Conservation (phyloP, 2,888 invertebrate species). For the Philonicus albiceps region DNA sequence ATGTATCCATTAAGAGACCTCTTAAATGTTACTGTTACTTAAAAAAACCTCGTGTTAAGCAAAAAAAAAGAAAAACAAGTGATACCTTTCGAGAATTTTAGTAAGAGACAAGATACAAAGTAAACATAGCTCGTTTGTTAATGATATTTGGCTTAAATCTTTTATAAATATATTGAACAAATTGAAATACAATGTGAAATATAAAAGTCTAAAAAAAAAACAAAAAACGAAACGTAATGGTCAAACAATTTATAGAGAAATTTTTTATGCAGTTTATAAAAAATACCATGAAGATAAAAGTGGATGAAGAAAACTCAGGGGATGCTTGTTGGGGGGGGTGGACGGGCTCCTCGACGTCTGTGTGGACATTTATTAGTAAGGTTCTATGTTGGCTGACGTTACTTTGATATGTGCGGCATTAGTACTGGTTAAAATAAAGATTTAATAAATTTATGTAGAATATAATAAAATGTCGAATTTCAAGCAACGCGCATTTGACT, state of each 20-base stretch:
- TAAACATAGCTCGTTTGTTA: constrained; percentile 9
- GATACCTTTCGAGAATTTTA: constrained; percentile 13
- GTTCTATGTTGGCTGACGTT: neutral
- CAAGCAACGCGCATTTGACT: neutral
- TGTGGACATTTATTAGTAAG: neutral
- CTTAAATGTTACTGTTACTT: constrained; percentile 26
- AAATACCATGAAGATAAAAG: neutral
- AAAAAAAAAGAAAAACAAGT: neutral
- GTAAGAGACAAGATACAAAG: neutral
- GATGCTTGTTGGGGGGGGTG: neutral
- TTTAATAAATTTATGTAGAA: constrained; percentile 19
- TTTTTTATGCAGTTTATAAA: constrained; percentile 33
- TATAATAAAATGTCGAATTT: neutral
- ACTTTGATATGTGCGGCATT: neutral
- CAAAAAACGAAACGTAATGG: neutral
- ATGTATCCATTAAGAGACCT: neutral
- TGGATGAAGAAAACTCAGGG: neutral
- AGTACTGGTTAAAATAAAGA: neutral
- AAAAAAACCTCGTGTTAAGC: constrained; percentile 2
- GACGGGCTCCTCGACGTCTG: neutral
- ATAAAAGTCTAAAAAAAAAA: neutral
- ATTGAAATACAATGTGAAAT: neutral
- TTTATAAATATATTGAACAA: constrained; percentile 4
- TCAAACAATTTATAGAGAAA: constrained; percentile 10
- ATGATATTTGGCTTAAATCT: neutral